Percentiles rank a stretch among this genome's conserved stretches.
These are phyloP conservation scores for Girardinichthys multiradiatus DNA, from an alignment of 2,113 vertebrate genomes.

Conservation along the genomic window DNA sequence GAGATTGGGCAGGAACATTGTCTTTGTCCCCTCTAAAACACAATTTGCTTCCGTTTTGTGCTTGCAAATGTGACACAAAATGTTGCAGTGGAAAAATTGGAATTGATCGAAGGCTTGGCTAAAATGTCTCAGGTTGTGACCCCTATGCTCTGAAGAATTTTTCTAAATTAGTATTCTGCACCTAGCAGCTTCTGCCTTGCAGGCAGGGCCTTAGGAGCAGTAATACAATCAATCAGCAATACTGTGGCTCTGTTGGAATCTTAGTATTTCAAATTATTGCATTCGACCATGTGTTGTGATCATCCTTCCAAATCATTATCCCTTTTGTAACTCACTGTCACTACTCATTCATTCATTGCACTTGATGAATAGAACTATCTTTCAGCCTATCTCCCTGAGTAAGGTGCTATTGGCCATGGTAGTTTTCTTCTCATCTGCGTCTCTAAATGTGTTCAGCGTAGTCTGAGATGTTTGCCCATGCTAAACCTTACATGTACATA, in stretches of 20 bases:
- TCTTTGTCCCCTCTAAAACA: slow-evolving; percentile 43
- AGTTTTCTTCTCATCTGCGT: slow-evolving; percentile 44
- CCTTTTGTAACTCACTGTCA: slow-evolving; percentile 5
- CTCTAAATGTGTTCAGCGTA: slow-evolving; percentile 19
- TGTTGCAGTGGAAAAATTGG: slow-evolving; percentile 73
- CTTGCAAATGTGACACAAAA: slow-evolving; percentile 65
- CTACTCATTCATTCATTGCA: slow-evolving; percentile 26
- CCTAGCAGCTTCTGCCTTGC: slow-evolving; percentile 40
- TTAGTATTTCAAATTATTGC: slow-evolving; percentile 10
- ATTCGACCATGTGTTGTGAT: neutral
- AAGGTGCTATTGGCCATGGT: neutral
- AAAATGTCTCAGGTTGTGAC: slow-evolving; percentile 71
- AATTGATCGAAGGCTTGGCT: slow-evolving; percentile 75
- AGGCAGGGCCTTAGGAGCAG: slow-evolving; percentile 51
- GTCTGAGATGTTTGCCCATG: slow-evolving; percentile 20
- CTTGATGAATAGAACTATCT: slow-evolving; percentile 13
- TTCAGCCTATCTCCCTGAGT: slow-evolving; percentile 21
- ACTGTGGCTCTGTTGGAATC: neutral
- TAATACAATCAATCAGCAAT: slow-evolving; percentile 59
- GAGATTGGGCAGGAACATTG: slow-evolving; percentile 58
- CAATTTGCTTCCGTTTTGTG: slow-evolving; percentile 63
- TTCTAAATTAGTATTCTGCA: slow-evolving; percentile 71
- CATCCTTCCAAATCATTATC: neutral
- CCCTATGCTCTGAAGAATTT: slow-evolving; percentile 64
- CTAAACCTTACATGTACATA: slow-evolving; percentile 36